Percentiles rank a stretch among this genome's conserved stretches.
These are phyloP conservation scores for Onchidella celtica DNA, from an alignment of 2,888 invertebrate genomes.

Conservation along the genomic window DNA sequence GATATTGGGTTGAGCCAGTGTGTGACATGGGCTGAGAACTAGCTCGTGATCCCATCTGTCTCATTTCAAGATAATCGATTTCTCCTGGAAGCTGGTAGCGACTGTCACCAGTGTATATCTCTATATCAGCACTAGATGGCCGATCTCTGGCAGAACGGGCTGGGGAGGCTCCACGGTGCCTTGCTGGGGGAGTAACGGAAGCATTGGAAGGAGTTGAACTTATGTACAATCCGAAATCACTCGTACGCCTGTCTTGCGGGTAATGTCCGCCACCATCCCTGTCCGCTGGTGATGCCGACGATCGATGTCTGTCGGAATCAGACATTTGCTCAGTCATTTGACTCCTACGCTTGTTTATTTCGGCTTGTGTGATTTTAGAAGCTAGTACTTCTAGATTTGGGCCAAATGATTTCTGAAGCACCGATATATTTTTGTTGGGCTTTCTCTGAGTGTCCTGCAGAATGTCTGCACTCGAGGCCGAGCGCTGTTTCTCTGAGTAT, in stretches of 20 bases:
- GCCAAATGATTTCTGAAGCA: not conserved
- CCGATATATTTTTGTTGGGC: not conserved
- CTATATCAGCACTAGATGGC: not conserved
- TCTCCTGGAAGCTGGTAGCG: not conserved
- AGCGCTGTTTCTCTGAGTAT: conserved; percentile 1
- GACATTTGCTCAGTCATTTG: not conserved
- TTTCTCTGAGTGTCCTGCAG: not conserved
- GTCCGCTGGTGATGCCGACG: not conserved
- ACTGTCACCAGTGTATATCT: not conserved
- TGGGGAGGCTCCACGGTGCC: conserved; percentile 9
- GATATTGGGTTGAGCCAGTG: not conserved
- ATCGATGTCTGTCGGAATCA: not conserved
- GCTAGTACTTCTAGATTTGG: conserved; percentile 26
- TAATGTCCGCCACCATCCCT: not conserved
- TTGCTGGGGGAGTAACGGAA: conserved; percentile 19
- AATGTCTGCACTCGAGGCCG: conserved; percentile 33
- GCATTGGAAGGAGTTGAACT: not conserved
- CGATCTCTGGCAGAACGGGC: not conserved
- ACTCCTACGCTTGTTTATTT: conserved; percentile 17
- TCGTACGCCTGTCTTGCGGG: not conserved
- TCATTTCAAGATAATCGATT: not conserved
- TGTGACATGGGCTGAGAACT: too few species aligned
- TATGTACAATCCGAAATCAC: conserved; percentile 32
- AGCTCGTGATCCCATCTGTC: not conserved
- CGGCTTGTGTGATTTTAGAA: conserved; percentile 27